Conservation (phyloP, 2,888 invertebrate species). For the Euzophera pinguis region DNA sequence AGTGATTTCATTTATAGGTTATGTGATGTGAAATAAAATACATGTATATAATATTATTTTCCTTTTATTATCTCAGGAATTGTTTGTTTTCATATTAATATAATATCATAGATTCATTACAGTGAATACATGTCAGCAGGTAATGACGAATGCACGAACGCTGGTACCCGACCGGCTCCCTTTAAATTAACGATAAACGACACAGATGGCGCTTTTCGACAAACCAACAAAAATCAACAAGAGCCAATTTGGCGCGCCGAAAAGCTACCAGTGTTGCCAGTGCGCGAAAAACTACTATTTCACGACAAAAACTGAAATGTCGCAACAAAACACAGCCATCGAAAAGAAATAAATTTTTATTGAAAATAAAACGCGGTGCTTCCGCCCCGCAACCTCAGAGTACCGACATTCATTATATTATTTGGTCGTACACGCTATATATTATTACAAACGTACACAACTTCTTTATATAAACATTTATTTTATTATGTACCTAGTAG, state of each 20-base stretch:
- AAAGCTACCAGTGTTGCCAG: slow-evolving; percentile 33
- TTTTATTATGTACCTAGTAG: slow-evolving; percentile 43
- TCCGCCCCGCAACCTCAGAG: slow-evolving; percentile 36
- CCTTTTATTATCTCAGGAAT: slow-evolving; percentile 75
- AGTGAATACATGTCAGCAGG: slow-evolving; percentile 69
- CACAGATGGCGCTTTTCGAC: slow-evolving; percentile 4
- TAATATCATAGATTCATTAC: slow-evolving; percentile 72
- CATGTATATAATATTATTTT: slow-evolving; percentile 54
- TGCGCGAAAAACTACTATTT: slow-evolving; percentile 26
- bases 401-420: slow-evolving; percentile 40
- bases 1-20: no score
- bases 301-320: slow-evolving; percentile 31
- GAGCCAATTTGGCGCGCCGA: slow-evolving; percentile 18
- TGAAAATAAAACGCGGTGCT: slow-evolving; percentile 47
- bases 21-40: slow-evolving; percentile 65
- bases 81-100: slow-evolving; percentile 71
- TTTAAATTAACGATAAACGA: slow-evolving; percentile 8
- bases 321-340: slow-evolving; percentile 48
- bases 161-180: slow-evolving; percentile 39
- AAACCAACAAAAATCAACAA: background rate
- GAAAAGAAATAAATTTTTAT: slow-evolving; percentile 33
- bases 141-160: slow-evolving; percentile 64
- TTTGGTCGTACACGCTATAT: slow-evolving; percentile 60
- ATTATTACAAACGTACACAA: slow-evolving; percentile 58
- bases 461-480: slow-evolving; percentile 57